phyloP scores from a whole-genome alignment of 1,140 invertebrate species.

The Berghia stephanieae region DNA sequence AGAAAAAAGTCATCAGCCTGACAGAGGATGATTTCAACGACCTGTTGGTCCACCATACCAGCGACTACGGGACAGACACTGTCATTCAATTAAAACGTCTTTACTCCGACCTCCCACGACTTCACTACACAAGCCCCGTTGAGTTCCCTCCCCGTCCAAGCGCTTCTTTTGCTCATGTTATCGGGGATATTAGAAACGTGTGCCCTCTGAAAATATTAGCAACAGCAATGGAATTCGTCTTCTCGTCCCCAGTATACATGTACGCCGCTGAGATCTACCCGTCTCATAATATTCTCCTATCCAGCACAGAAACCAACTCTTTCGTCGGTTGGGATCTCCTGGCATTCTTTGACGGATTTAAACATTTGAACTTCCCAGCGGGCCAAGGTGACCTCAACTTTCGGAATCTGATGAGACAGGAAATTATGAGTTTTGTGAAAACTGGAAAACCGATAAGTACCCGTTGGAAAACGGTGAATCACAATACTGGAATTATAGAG shows the following conservation, averaged over 20 bases:
- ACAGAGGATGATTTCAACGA: conserved; percentile 14
- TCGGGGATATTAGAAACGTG: conserved; percentile 11
- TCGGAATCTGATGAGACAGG: conserved; percentile 39
- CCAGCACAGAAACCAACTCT: not conserved
- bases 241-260: not conserved
- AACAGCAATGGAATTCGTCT: not conserved
- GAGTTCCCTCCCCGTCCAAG: not conserved
- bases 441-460: conserved; percentile 39
- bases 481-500: conserved; percentile 11
- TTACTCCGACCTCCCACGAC: not conserved
- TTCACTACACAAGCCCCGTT: not conserved
- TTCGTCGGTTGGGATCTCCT: conserved; percentile 52
- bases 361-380: conserved; percentile 38
- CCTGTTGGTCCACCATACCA: not conserved
- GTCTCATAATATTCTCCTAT: not conserved
- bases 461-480: conserved; percentile 36
- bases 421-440: conserved; percentile 45
- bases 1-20: not conserved
- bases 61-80: not conserved
- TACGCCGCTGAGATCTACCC: conserved; percentile 22
- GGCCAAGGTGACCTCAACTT: conserved; percentile 41
- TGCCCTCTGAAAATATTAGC: conserved; percentile 9
- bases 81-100: not conserved
- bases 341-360: conserved; percentile 50
- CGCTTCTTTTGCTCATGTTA: not conserved